Conservation (phyloP, 2,797 vertebrate species). For the Salmo trutta region DNA sequence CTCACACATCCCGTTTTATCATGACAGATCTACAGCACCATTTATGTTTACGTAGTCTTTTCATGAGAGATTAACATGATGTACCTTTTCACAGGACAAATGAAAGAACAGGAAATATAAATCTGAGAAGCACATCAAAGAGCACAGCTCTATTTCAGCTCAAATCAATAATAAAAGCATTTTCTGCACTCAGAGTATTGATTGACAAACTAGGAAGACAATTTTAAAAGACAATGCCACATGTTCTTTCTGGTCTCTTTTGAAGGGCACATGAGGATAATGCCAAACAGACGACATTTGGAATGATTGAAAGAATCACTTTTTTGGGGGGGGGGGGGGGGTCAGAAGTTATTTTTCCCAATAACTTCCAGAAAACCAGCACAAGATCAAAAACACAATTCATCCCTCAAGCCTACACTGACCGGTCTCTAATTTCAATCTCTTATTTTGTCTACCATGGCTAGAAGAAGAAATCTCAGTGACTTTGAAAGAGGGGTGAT, state of each 20-base stretch:
- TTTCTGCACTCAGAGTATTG: conserved; percentile 63
- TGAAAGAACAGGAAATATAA: background rate
- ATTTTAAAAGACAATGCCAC: conserved; percentile 25
- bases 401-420: background rate
- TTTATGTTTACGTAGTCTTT: too few species aligned
- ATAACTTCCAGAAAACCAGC: conserved; percentile 58
- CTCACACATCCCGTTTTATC: too few species aligned
- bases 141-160: conserved; percentile 38
- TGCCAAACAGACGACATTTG: conserved; percentile 33
- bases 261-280: conserved; percentile 56
- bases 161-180: conserved; percentile 55
- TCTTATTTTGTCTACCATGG: background rate
- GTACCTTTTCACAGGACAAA: background rate
- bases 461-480: too few species aligned
- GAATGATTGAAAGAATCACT: background rate
- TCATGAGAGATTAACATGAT: background rate
- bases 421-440: background rate
- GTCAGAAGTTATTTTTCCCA: conserved; percentile 38
- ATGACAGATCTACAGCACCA: too few species aligned
- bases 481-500: too few species aligned
- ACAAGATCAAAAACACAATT: background rate
- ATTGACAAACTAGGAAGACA: conserved; percentile 48
- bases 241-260: conserved; percentile 30
- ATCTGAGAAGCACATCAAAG: conserved; percentile 20
- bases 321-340: background rate